A percentile compares a stretch with the other conserved stretches of the same genome.
Conservation (phyloP, 30 jellyfish, hydroid and myxozoan genomes). For the Aurelia sp. region DNA sequence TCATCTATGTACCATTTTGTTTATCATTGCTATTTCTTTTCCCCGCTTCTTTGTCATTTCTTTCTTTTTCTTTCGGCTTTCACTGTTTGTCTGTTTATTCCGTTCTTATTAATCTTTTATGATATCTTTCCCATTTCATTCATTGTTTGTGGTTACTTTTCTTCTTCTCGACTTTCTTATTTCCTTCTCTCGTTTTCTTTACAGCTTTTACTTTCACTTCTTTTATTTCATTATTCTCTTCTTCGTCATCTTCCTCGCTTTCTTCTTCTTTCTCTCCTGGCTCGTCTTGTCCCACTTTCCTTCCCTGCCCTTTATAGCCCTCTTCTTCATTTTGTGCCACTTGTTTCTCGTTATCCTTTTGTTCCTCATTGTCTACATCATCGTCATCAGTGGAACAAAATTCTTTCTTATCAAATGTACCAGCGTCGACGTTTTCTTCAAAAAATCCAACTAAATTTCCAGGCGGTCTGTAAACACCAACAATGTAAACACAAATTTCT, state of each 20-base stretch:
- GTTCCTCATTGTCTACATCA: conserved; percentile 9
- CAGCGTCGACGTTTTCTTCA: conserved; percentile 78
- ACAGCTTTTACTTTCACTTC: conserved; percentile 2
- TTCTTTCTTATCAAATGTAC: conserved; percentile 68
- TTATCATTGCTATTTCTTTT: too few species aligned
- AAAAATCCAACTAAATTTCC: conserved; percentile 86
- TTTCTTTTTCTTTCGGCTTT: too few species aligned
- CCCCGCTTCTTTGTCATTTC: too few species aligned
- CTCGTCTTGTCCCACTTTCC: conserved; percentile 13
- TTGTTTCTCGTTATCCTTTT: conserved; percentile 9
- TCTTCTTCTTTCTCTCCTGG: conserved; percentile 1
- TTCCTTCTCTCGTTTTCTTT: not conserved
- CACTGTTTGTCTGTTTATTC: too few species aligned
- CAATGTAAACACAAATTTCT: conserved; percentile 87
- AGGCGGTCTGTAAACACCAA: conserved; percentile 92
- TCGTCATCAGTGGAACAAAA: conserved; percentile 48
- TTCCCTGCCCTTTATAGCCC: not conserved
- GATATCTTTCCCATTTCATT: too few species aligned
- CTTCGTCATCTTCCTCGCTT: not conserved
- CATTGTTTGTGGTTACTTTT: too few species aligned
- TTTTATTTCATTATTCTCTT: not conserved
- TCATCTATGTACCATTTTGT: too few species aligned
- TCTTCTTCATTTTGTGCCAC: not conserved
- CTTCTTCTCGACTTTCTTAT: not conserved
- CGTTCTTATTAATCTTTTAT: too few species aligned